Evolutionary conservation across 2,797 vertebrate species (phyloP).

Genomic region (Gila robusta): DNA sequence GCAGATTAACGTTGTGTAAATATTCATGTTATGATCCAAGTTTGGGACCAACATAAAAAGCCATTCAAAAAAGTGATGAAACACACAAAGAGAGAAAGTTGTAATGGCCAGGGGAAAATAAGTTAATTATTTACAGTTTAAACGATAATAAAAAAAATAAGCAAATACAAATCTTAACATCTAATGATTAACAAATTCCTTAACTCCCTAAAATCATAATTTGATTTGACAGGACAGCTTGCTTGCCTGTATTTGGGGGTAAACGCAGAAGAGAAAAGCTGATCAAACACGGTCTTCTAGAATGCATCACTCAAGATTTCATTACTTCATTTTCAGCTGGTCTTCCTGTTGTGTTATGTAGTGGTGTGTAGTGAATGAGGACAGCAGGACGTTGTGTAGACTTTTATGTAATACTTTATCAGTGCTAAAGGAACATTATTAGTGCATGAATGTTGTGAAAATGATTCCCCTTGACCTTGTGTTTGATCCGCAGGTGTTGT

Average conservation of each 20-base stretch:
- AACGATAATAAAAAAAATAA: too few species aligned
- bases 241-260: background rate
- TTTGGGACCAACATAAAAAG: background rate
- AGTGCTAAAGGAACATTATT: background rate
- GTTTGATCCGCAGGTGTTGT: slow-evolving; percentile 82
- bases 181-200: too few species aligned
- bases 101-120: background rate
- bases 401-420: background rate
- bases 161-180: too few species aligned
- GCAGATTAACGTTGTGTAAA: background rate
- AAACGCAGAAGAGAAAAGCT: too few species aligned
- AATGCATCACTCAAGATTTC: too few species aligned
- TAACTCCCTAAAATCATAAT: too few species aligned
- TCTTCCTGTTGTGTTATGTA: background rate
- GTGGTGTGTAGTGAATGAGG: too few species aligned
- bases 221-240: background rate
- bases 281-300: too few species aligned
- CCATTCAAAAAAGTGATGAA: too few species aligned
- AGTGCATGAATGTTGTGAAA: background rate
- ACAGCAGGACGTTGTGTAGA: too few species aligned
- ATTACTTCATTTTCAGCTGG: background rate
- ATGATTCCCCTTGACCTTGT: background rate
- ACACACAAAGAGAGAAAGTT: too few species aligned
- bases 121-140: too few species aligned
- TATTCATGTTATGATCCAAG: background rate